These are phyloP conservation scores for Palaemon carinicauda DNA, from an alignment of 1,140 invertebrate species.

Conservation along the genomic window DNA sequence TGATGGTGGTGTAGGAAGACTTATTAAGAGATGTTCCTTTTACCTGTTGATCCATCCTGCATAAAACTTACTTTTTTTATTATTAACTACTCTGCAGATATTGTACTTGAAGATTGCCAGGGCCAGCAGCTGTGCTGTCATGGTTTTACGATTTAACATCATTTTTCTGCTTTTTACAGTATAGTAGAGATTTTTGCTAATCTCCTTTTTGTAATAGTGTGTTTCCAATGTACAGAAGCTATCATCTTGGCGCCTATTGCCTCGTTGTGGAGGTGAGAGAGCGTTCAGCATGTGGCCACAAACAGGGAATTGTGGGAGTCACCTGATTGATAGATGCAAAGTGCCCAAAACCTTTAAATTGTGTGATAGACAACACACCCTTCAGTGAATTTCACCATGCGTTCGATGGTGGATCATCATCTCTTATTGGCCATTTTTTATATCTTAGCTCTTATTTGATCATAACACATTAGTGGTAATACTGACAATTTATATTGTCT, in stretches of 20 bases:
- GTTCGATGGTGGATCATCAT: neutral
- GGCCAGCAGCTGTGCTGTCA: constrained; percentile 47
- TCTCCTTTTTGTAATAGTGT: constrained; percentile 55
- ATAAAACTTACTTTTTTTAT: neutral
- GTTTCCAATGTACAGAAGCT: constrained; percentile 40
- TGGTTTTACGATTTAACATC: constrained; percentile 53
- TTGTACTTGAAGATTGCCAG: constrained; percentile 42
- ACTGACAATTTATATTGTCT: constrained; percentile 52
- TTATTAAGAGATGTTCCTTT: constrained; percentile 33
- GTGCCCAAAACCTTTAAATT: constrained; percentile 45
- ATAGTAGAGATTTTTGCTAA: constrained; percentile 57
- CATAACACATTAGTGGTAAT: constrained; percentile 52
- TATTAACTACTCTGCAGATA: neutral
- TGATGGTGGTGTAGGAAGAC: constrained; percentile 26
- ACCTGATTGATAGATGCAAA: constrained; percentile 38
- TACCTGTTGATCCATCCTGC: constrained; percentile 35
- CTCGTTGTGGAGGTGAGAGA: constrained; percentile 3
- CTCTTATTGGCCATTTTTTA: constrained; percentile 51
- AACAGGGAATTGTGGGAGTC: constrained; percentile 38
- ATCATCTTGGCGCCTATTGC: constrained; percentile 22
- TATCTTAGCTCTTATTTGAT: constrained; percentile 39
- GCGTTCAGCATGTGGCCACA: constrained; percentile 27
- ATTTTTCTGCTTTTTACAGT: constrained; percentile 56
- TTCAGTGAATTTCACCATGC: constrained; percentile 34
- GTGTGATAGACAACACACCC: constrained; percentile 40